A percentile compares a stretch with the other conserved stretches of the same genome.
Evolutionary conservation across 2,888 invertebrate species (phyloP).

Genomic region (Aromia moschata): DNA sequence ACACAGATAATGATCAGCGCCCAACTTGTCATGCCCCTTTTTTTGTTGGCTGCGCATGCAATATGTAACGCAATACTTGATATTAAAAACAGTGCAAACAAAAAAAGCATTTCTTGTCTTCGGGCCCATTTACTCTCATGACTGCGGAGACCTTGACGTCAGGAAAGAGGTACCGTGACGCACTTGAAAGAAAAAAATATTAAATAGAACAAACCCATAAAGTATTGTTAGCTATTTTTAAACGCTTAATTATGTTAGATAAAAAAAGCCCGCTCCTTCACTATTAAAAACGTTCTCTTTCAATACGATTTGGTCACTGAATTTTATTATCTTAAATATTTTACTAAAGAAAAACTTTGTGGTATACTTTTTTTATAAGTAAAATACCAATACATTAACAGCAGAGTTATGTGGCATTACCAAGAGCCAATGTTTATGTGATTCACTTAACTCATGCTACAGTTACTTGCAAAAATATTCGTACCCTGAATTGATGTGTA

Average conservation of each 20-base stretch:
- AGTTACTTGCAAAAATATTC: too few species aligned
- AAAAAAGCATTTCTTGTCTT: constrained; percentile 12
- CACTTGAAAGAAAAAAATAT: constrained; percentile 3
- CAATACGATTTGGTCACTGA: constrained; percentile 1
- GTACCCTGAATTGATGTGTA: too few species aligned
- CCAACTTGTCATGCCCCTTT: not conserved
- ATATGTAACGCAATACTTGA: constrained; percentile 1
- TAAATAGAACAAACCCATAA: constrained; percentile 12
- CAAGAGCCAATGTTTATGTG: too few species aligned
- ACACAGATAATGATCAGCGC: not conserved
- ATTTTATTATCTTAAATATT: not conserved
- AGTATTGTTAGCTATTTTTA: constrained; percentile 9
- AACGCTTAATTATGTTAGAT: constrained; percentile 10
- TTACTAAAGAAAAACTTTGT: not conserved
- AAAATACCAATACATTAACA: too few species aligned
- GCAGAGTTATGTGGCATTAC: too few species aligned
- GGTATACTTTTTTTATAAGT: not conserved
- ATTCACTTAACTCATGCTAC: too few species aligned
- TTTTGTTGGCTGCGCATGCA: not conserved
- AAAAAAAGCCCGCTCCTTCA: constrained; percentile 10
- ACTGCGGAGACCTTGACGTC: constrained; percentile 17
- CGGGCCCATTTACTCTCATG: constrained; percentile 12
- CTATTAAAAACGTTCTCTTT: constrained; percentile 2
- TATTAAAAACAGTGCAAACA: not conserved
- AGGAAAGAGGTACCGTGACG: constrained; percentile 2